A percentile compares a stretch with the other conserved stretches of the same genome.
phyloP scores from a whole-genome alignment of 2,888 invertebrate species.

The Melanchra persicariae region DNA sequence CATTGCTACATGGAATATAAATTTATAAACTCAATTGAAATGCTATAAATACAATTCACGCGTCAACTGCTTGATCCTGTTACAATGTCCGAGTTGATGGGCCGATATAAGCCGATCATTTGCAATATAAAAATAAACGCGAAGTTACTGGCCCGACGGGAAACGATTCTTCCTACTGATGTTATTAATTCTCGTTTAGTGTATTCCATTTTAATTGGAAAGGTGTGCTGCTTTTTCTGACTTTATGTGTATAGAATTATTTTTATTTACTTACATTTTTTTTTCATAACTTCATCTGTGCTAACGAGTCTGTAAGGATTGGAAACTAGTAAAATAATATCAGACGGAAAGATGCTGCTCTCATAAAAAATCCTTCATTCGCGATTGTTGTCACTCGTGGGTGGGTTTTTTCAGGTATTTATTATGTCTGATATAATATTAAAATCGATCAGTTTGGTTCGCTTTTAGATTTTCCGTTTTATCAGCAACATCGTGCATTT shows the following conservation, averaged over 20 bases:
- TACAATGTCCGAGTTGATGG: slow-evolving; percentile 85
- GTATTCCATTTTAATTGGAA: slow-evolving; percentile 47
- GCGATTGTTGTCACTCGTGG: neutral
- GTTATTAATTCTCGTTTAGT: slow-evolving; percentile 60
- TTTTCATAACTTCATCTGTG: neutral
- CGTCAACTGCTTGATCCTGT: slow-evolving; percentile 86
- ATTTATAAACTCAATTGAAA: slow-evolving; percentile 80
- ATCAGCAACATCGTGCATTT: slow-evolving; percentile 30
- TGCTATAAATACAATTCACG: slow-evolving; percentile 84
- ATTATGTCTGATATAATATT: slow-evolving; percentile 28
- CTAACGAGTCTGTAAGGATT: neutral
- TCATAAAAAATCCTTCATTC: neutral
- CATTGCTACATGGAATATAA: slow-evolving; percentile 60
- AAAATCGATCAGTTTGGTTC: slow-evolving; percentile 18
- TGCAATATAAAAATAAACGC: slow-evolving; percentile 79
- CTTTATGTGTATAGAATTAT: slow-evolving; percentile 15
- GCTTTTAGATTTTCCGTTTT: slow-evolving; percentile 43
- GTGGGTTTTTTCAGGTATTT: neutral
- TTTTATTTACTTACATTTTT: neutral
- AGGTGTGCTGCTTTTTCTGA: slow-evolving; percentile 20
- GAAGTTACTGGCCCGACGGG: slow-evolving; percentile 58
- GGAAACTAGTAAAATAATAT: neutral
- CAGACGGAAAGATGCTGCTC: neutral
- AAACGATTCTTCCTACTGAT: slow-evolving; percentile 51
- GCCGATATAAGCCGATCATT: slow-evolving; percentile 87